These are phyloP conservation scores for Cecropterus lyciades DNA, from an alignment of 1,140 invertebrate genomes.

Conservation along the genomic window DNA sequence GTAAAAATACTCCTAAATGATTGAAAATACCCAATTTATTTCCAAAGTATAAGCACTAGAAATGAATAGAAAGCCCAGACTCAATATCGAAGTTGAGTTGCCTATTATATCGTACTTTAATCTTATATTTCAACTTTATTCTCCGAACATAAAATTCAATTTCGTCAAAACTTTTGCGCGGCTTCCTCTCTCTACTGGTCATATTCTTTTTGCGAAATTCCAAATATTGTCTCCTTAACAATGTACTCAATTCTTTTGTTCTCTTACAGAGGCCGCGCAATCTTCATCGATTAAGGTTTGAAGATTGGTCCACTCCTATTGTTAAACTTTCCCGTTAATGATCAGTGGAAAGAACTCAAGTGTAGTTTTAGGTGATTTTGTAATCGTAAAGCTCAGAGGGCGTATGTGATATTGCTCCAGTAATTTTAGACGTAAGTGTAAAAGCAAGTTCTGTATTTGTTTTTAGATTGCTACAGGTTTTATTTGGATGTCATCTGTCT, in stretches of 20 bases:
- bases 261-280: constrained; percentile 15
- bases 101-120: constrained; percentile 4
- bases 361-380: constrained; percentile 9
- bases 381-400: constrained; percentile 44
- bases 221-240: constrained; percentile 31
- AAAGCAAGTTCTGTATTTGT: too few species aligned
- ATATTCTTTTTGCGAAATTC: constrained; percentile 30
- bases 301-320: constrained; percentile 14
- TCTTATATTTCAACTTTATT: constrained; percentile 12
- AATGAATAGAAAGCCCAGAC: too few species aligned
- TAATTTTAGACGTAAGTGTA: constrained; percentile 1
- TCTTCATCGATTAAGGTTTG: constrained; percentile 21
- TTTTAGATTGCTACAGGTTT: too few species aligned
- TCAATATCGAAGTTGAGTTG: constrained; percentile 10
- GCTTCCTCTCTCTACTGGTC: constrained; percentile 24
- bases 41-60: too few species aligned
- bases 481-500: too few species aligned
- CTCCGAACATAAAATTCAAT: constrained; percentile 26
- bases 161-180: constrained; percentile 16
- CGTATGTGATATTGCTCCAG: constrained; percentile 59
- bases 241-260: constrained; percentile 28
- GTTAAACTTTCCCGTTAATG: constrained; percentile 8
- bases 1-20: too few species aligned
- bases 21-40: too few species aligned
- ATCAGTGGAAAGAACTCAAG: constrained; percentile 12